These are phyloP conservation scores for Callosobruchus maculatus DNA, from an alignment of 2,888 invertebrate species.

Conservation along the genomic window DNA sequence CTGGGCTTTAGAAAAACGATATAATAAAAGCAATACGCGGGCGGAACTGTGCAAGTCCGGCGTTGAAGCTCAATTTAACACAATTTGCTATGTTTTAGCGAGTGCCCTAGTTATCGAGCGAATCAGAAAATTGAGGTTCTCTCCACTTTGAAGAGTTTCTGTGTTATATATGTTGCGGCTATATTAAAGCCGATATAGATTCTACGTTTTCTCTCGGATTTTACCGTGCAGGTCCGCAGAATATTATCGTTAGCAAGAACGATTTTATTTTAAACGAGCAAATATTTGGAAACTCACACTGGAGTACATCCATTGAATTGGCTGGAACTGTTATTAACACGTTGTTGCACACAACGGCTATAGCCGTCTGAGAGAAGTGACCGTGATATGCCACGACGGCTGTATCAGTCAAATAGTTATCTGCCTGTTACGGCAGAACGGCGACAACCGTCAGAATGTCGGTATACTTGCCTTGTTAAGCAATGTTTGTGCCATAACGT, in stretches of 20 bases:
- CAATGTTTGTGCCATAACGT: too few species aligned
- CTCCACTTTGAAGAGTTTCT: not conserved
- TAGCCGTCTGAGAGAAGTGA: too few species aligned
- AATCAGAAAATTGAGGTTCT: not conserved
- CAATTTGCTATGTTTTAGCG: not conserved
- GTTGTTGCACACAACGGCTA: too few species aligned
- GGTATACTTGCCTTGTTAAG: too few species aligned
- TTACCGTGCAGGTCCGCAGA: not conserved
- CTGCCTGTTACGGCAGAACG: too few species aligned
- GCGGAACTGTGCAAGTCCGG: not conserved
- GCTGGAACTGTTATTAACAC: too few species aligned
- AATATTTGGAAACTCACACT: too few species aligned
- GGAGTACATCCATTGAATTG: too few species aligned
- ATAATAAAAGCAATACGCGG: not conserved
- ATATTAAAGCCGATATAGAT: not conserved
- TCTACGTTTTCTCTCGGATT: not conserved
- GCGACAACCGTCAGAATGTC: too few species aligned
- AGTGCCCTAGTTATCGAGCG: not conserved
- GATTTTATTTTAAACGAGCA: too few species aligned
- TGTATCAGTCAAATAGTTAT: too few species aligned
- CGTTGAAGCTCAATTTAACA: not conserved
- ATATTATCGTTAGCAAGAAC: not conserved
- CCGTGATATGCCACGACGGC: too few species aligned
- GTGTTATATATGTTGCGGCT: not conserved
- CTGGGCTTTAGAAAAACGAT: not conserved